phyloP scores from a whole-genome alignment of 2,888 invertebrate genomes.

The Coelogynopora nodosa region DNA sequence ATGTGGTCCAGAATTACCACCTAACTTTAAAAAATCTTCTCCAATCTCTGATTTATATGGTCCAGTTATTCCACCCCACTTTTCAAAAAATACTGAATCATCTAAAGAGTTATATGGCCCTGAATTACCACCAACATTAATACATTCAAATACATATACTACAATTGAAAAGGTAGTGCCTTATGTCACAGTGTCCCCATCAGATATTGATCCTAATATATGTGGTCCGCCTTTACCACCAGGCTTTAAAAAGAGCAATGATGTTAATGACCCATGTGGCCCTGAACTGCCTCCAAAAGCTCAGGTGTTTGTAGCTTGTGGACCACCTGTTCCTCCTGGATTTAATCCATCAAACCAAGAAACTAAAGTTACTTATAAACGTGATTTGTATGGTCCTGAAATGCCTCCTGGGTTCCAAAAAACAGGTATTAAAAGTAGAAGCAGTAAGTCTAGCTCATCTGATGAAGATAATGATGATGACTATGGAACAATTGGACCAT shows the following conservation, averaged over 20 bases:
- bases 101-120: neutral
- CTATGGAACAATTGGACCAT: neutral
- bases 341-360: neutral
- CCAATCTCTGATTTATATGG: neutral
- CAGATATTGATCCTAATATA: neutral
- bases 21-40: neutral
- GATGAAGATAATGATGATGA: neutral
- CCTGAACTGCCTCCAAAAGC: neutral
- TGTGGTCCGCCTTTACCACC: slow-evolving; percentile 4
- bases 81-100: neutral
- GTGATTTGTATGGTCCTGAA: neutral
- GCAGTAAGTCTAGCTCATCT: neutral
- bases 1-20: slow-evolving; percentile 9
- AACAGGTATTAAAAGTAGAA: neutral
- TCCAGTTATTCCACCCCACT: neutral
- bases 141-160: neutral
- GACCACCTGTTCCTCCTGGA: neutral
- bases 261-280: neutral
- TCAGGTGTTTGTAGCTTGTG: neutral
- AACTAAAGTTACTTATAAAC: neutral
- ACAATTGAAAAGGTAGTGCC: too few relatives aligned
- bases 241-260: neutral
- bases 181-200: neutral
- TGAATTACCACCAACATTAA: neutral
- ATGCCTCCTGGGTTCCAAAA: neutral